Conservation (phyloP, 2,113 vertebrate species). For the Semicossyphus pulcher region DNA sequence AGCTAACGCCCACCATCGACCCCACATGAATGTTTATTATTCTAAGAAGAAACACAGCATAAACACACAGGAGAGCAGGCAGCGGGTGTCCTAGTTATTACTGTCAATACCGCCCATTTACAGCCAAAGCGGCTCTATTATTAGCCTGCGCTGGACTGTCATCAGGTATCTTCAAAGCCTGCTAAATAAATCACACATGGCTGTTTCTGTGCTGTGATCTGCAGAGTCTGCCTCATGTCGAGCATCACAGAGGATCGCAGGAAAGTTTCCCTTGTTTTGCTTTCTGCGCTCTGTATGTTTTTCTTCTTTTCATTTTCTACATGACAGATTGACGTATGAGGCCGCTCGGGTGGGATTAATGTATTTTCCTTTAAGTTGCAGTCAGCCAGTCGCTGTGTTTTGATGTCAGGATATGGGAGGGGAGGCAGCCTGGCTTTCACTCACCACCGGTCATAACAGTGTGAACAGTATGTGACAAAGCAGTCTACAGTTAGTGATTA, state of each 20-base stretch:
- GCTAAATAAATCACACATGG: constrained; percentile 51
- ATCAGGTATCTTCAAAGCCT: constrained; percentile 72
- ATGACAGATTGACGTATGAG: constrained; percentile 32
- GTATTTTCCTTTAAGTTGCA: constrained; percentile 55
- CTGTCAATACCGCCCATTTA: constrained; percentile 72
- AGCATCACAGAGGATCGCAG: constrained; percentile 29
- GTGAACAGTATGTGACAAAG: neutral
- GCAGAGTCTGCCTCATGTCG: constrained; percentile 36
- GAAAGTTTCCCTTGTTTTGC: constrained; percentile 66
- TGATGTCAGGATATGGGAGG: constrained; percentile 30
- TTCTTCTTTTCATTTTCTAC: constrained; percentile 43
- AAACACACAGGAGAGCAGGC: constrained; percentile 57
- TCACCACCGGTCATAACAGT: neutral
- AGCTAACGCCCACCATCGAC: constrained; percentile 44
- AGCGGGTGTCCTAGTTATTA: constrained; percentile 74
- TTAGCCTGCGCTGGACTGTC: constrained; percentile 69
- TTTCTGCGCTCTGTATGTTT: constrained; percentile 11
- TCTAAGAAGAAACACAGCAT: constrained; percentile 59
- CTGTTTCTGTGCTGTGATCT: constrained; percentile 42
- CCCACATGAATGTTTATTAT: constrained; percentile 70
- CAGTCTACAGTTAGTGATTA: neutral
- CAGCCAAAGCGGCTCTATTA: constrained; percentile 70
- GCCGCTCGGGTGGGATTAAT: constrained; percentile 13
- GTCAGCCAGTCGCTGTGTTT: neutral
- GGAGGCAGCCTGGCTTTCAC: constrained; percentile 2